A percentile compares a stretch with the other conserved stretches of the same genome.
Evolutionary conservation across 2,113 vertebrate genomes (phyloP).

Genomic region (Calypte anna): DNA sequence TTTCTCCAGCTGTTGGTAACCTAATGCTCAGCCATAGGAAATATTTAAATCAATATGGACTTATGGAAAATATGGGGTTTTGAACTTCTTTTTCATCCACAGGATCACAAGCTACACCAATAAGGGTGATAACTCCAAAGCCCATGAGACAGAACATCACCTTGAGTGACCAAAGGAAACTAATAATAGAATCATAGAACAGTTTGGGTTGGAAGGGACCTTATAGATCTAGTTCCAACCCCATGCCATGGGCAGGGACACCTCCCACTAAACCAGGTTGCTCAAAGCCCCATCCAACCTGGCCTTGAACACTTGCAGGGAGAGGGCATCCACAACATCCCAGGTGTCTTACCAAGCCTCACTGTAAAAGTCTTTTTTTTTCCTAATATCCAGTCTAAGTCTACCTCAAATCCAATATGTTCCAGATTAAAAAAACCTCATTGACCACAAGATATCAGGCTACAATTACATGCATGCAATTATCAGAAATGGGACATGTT

Average conservation of each 20-base stretch:
- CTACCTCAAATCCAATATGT: accelerated
- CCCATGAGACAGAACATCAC: accelerated
- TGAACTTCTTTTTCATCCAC: neutral
- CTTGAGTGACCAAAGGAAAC: neutral
- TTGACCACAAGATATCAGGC: neutral
- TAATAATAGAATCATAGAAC: neutral
- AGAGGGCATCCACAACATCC: no score
- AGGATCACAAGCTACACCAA: neutral
- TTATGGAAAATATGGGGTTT: neutral
- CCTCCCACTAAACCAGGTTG: no score
- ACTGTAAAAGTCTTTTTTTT: no score
- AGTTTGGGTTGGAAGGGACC: no score
- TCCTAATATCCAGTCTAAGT: no score
- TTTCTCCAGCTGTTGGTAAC: neutral
- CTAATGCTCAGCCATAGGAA: neutral
- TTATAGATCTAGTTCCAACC: no score
- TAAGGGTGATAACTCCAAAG: neutral
- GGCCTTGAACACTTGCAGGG: no score
- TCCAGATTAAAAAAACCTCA: neutral
- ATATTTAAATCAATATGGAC: neutral
- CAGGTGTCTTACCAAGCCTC: no score
- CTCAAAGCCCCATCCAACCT: no score
- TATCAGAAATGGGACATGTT: neutral
- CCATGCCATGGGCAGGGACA: no score
- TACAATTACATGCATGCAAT: neutral